A percentile compares a stretch with the other conserved stretches of the same genome.
Evolutionary conservation across 2,888 invertebrate genomes (phyloP).

Genomic region (Lampropteryx suffumata): DNA sequence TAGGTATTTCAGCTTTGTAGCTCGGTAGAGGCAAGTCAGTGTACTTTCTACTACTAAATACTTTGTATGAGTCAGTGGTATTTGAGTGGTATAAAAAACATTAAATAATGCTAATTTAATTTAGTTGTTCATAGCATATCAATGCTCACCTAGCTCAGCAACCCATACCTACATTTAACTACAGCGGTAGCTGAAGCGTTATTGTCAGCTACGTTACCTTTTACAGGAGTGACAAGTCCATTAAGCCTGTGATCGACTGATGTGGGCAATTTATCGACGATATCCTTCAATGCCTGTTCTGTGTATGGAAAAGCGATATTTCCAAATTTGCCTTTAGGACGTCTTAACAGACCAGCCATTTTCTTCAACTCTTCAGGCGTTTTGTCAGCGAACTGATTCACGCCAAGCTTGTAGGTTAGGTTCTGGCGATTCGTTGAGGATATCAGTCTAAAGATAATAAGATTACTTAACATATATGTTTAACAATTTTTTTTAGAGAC

Average conservation of each 20-base stretch:
- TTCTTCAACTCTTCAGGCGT: constrained; percentile 56
- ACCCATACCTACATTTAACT: no score
- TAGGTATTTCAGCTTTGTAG: no score
- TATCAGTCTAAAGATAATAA: constrained; percentile 43
- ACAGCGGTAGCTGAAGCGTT: no score
- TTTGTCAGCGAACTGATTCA: constrained; percentile 64
- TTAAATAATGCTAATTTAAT: no score
- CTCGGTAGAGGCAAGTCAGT: no score
- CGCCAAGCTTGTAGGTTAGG: constrained; percentile 52
- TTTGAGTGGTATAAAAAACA: no score
- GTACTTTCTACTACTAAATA: no score
- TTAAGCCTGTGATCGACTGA: constrained; percentile 56
- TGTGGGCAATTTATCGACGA: constrained; percentile 44
- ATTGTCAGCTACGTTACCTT: constrained; percentile 40
- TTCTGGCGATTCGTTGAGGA: constrained; percentile 49
- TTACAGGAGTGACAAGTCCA: constrained; percentile 55
- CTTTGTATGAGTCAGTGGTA: no score
- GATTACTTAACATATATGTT: no score
- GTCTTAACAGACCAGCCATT: constrained; percentile 46
- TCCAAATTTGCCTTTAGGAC: constrained; percentile 47
- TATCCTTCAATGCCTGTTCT: constrained; percentile 35
- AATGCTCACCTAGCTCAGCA: no score
- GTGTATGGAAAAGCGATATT: constrained; percentile 60
- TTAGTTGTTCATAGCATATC: no score
- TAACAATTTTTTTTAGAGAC: no score